Evolutionary conservation across 2,797 vertebrate genomes (phyloP).

Genomic region (Ctenochaetus hawaiiensis): DNA sequence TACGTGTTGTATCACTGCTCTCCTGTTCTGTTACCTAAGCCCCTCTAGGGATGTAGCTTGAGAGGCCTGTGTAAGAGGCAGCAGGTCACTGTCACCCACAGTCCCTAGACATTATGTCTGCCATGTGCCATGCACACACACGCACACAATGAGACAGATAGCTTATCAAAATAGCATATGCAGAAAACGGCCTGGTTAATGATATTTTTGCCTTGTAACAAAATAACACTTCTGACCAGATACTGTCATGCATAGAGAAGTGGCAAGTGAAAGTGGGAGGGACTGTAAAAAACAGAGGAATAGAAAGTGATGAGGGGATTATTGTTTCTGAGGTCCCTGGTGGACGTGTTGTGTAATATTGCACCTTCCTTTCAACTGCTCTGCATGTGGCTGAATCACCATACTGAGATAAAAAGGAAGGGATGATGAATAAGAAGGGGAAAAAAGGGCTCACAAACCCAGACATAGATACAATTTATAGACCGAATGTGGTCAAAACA

Average conservation of each 20-base stretch:
- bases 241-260: conserved; percentile 56
- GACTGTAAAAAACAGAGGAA: conserved; percentile 58
- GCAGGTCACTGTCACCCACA: conserved; percentile 46
- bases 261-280: conserved; percentile 55
- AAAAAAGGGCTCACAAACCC: neutral
- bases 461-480: neutral
- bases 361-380: conserved; percentile 57
- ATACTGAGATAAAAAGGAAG: conserved; percentile 33
- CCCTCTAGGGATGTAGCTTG: conserved; percentile 72
- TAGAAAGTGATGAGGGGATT: conserved; percentile 66
- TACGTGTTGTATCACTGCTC: conserved; percentile 32
- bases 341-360: conserved; percentile 68
- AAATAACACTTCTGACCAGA: conserved; percentile 24
- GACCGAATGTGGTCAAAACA: conserved; percentile 22
- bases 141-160: conserved; percentile 9
- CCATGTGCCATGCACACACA: conserved; percentile 55
- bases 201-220: conserved; percentile 21
- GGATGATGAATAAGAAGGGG: conserved; percentile 24
- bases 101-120: conserved; percentile 74
- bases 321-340: conserved; percentile 36
- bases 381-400: conserved; percentile 50
- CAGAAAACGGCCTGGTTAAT: conserved; percentile 40
- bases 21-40: conserved; percentile 71
- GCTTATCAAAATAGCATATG: conserved; percentile 18
- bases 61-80: conserved; percentile 64